phyloP scores from a whole-genome alignment of 1,140 invertebrate species.

The Papilio dardanus region DNA sequence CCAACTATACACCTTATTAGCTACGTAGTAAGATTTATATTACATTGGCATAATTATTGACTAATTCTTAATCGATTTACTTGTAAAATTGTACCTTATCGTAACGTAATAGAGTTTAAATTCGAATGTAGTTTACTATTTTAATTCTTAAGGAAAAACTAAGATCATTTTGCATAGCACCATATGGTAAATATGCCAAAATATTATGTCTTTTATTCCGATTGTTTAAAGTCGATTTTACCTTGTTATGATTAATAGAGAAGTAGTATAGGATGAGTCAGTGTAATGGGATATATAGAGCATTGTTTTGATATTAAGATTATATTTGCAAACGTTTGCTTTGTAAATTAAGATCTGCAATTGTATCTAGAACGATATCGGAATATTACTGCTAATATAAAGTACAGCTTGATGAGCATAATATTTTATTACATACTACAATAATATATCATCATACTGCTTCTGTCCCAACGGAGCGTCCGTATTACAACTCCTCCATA shows the following conservation, averaged over 20 bases:
- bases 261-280: slow-evolving; percentile 61
- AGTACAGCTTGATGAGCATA: no score
- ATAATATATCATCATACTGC: no score
- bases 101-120: background rate
- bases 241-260: slow-evolving; percentile 32
- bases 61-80: background rate
- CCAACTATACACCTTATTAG: slow-evolving; percentile 41
- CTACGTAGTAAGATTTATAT: background rate
- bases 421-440: no score
- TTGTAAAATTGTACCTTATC: background rate
- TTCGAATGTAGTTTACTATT: slow-evolving; percentile 10
- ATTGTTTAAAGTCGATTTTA: slow-evolving; percentile 45
- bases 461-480: no score
- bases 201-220: slow-evolving; percentile 29
- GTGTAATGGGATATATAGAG: slow-evolving; percentile 59
- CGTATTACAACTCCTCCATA: no score
- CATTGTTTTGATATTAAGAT: slow-evolving; percentile 61
- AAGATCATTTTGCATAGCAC: slow-evolving; percentile 16
- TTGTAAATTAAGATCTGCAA: slow-evolving; percentile 52
- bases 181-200: background rate
- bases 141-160: slow-evolving; percentile 33
- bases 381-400: no score
- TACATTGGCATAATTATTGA: background rate
- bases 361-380: slow-evolving; percentile 34
- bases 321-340: slow-evolving; percentile 44